Conservation (phyloP, 2,113 vertebrate genomes). For the Psophia crepitans region DNA sequence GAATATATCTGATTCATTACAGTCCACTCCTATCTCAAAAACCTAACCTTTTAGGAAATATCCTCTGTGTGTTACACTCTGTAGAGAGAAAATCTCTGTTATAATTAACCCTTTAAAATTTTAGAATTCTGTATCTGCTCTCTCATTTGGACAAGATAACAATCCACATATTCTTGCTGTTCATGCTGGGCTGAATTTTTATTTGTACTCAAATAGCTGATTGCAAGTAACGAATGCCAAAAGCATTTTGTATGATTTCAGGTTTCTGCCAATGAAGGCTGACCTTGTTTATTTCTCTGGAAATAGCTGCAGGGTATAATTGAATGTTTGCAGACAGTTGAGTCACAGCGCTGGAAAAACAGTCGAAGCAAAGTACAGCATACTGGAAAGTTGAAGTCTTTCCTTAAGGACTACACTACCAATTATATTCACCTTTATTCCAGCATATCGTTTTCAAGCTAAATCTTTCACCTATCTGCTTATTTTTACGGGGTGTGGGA, state of each 20-base stretch:
- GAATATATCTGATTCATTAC: background rate
- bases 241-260: slow-evolving; percentile 55
- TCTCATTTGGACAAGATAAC: background rate
- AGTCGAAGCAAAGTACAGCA: background rate
- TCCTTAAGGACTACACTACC: background rate
- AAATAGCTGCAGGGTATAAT: slow-evolving; percentile 56
- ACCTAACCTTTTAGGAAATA: background rate
- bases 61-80: background rate
- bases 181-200: background rate
- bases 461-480: background rate
- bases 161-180: background rate
- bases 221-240: slow-evolving; percentile 36
- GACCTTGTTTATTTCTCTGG: slow-evolving; percentile 61
- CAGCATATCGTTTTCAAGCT: background rate
- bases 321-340: slow-evolving; percentile 51
- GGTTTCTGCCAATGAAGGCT: slow-evolving; percentile 45
- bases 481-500: background rate
- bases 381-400: background rate
- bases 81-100: background rate
- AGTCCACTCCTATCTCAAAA: background rate
- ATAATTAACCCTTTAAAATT: background rate
- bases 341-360: slow-evolving; percentile 52
- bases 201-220: background rate
- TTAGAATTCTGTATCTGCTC: background rate
- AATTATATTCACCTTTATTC: background rate